A percentile compares a stretch with the other conserved stretches of the same genome.
These are phyloP conservation scores for Frankliniella fusca DNA, from an alignment of 2,888 invertebrate species.

Conservation along the genomic window DNA sequence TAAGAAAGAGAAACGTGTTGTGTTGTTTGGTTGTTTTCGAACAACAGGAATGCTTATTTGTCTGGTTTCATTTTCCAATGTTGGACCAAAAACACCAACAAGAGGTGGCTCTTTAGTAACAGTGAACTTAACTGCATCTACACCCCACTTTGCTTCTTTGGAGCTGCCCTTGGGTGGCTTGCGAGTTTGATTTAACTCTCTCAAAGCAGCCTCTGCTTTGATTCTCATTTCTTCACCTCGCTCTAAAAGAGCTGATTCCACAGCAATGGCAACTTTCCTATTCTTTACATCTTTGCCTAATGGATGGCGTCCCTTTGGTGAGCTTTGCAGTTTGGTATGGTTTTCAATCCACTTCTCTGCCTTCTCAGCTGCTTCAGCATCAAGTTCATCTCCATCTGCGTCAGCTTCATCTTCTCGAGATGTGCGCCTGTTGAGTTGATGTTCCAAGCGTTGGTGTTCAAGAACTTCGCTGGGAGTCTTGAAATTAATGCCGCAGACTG, in stretches of 20 bases:
- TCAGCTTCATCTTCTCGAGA: constrained; percentile 29
- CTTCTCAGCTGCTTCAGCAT: constrained; percentile 7
- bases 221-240: constrained; percentile 37
- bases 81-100: constrained; percentile 7
- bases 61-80: not conserved
- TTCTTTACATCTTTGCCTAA: constrained; percentile 1
- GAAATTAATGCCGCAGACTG: constrained; percentile 41
- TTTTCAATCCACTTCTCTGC: constrained; percentile 23
- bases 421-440: constrained; percentile 15
- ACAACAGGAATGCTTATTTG: constrained; percentile 11
- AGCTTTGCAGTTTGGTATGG: constrained; percentile 32
- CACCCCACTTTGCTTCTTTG: constrained; percentile 35
- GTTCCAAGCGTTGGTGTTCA: constrained; percentile 37
- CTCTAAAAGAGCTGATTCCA: not conserved
- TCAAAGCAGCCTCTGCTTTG: constrained; percentile 41
- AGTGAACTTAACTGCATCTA: constrained; percentile 34
- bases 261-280: constrained; percentile 6
- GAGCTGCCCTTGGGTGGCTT: constrained; percentile 30
- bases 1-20: not conserved
- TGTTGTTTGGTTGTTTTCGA: not conserved
- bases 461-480: constrained; percentile 38
- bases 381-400: constrained; percentile 27
- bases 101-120: constrained; percentile 1
- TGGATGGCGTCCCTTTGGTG: constrained; percentile 16
- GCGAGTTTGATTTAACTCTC: constrained; percentile 38